Evolutionary conservation across 2,113 vertebrate species (phyloP).

Genomic region (Nothobranchius kuhntae): DNA sequence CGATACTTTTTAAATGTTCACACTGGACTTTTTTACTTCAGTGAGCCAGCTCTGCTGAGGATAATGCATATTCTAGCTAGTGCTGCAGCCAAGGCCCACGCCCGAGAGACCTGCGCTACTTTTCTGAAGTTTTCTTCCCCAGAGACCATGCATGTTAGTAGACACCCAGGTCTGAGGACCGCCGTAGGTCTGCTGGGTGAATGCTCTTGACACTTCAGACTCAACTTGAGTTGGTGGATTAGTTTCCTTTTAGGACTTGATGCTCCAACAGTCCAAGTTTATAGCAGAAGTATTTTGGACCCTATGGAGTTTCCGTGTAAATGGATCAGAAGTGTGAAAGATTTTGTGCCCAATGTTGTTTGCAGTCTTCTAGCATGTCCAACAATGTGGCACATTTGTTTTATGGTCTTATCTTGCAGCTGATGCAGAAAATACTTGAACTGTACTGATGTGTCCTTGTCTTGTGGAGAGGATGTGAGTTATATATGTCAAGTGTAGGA

Average conservation of each 20-base stretch:
- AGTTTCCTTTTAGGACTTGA: not conserved
- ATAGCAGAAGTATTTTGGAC: conserved; percentile 10
- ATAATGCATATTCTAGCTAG: conserved; percentile 76
- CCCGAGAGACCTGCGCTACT: conserved; percentile 69
- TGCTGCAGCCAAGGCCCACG: conserved; percentile 74
- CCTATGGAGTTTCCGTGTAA: not conserved
- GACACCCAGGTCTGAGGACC: conserved; percentile 69
- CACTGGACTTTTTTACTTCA: conserved; percentile 34
- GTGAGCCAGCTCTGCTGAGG: conserved; percentile 72
- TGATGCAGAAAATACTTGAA: conserved; percentile 58
- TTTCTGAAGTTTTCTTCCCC: conserved; percentile 84
- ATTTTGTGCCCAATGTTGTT: conserved; percentile 15
- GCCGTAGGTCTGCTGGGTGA: conserved; percentile 52
- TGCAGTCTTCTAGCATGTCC: conserved; percentile 10
- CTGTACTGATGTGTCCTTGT: conserved; percentile 47
- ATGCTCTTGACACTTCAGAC: conserved; percentile 37
- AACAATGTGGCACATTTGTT: conserved; percentile 33
- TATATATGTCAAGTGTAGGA: conserved; percentile 31
- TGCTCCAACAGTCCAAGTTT: not conserved
- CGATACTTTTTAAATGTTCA: not conserved
- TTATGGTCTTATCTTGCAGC: conserved; percentile 71
- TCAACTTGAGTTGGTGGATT: not conserved
- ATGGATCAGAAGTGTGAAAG: conserved; percentile 13
- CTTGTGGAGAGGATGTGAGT: conserved; percentile 29
- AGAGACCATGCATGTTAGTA: conserved; percentile 78